Conservation (phyloP, 2,888 invertebrate species). For the Amblyjoppa fuscipennis region DNA sequence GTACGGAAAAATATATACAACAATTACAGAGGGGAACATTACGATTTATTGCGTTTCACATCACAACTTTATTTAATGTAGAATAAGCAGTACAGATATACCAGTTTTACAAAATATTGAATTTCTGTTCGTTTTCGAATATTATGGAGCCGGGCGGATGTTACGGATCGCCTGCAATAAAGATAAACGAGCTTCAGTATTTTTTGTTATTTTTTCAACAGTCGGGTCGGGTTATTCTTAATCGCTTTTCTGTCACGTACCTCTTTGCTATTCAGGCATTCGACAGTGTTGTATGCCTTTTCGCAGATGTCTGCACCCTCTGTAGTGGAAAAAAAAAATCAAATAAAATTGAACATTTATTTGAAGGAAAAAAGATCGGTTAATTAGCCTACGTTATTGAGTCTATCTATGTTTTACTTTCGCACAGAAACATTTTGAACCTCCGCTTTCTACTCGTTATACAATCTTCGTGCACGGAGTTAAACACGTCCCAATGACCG, state of each 20-base stretch:
- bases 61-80: not conserved
- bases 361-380: no score
- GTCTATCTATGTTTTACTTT: not conserved
- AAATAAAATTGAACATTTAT: no score
- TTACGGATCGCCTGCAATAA: not conserved
- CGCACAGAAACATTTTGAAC: no score
- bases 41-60: not conserved
- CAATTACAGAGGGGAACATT: not conserved
- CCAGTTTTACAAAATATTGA: not conserved
- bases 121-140: not conserved
- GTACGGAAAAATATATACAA: not conserved
- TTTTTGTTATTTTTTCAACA: not conserved
- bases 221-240: not conserved
- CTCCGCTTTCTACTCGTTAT: no score
- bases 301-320: not conserved
- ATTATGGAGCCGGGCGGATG: not conserved
- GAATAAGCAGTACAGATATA: not conserved
- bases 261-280: not conserved
- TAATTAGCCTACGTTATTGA: no score
- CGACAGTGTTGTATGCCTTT: not conserved
- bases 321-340: not conserved
- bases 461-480: no score
- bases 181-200: not conserved
- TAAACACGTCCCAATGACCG: no score
- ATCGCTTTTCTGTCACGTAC: not conserved